Evolutionary conservation across 2,888 invertebrate genomes (phyloP), one percentile per base, ranked within the genome.

Genomic region (Syrphus vitripennis): DNA sequence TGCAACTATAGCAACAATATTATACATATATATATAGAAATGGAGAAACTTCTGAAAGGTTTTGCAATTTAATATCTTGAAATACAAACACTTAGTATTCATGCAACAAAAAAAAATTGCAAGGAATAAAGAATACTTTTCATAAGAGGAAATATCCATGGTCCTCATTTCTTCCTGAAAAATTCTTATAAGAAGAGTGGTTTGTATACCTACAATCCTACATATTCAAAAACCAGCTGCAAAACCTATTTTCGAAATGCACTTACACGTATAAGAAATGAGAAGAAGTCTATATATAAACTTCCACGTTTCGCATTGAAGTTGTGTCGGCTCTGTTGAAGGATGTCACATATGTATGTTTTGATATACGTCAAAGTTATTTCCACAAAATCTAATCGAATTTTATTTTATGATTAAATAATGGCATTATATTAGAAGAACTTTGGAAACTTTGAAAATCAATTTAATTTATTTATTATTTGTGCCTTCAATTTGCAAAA

Each of bases 1-100:
- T 50, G 16, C 26, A 50, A 61, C 40, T 37, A 37, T 59, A 12
- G 34, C 21, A 59, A 37, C 59, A 21, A 12, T 34, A 21, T 14
- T 37, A 2, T 1, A 3, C 4, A 2, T 31, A 55, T 9, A 5
- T 9, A 21, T 7, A 24, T 14, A 14, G 61, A 31, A 21, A 40
- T 24, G 55, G 45, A 21, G 21, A 50, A 59, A 80, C 65, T 67
- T 74, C 40, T 12, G 21, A 74, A 67, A 79, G 48, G 65, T 59
- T 74, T 50, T 21, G 48, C 59, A 74, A 74, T 67, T 67, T 59
- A 50, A 80, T 80, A 74, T 80, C 16, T 59, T 37, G 29, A 72
- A 65, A 79, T 57, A 72, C 45, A 72, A 57, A 50, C 74, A 74
- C 59, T 80, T 40, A 10, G 31, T 19, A 61, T 78, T 29, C 29